These are phyloP conservation scores for Athalia circularis DNA, from an alignment of 2,888 invertebrate genomes.

Conservation along the genomic window DNA sequence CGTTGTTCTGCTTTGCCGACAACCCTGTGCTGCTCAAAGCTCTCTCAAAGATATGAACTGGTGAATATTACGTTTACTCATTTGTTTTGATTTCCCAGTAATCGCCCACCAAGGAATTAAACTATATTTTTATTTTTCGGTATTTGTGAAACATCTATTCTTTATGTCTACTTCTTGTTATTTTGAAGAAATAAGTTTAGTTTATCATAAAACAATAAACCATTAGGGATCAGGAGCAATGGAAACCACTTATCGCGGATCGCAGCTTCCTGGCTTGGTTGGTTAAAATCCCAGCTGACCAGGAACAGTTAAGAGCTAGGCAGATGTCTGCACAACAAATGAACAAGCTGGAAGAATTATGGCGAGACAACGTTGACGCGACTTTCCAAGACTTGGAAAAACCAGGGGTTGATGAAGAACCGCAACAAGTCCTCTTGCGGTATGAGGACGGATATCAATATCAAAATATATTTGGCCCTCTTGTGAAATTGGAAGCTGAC, in stretches of 20 bases:
- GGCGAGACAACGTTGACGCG: conserved; percentile 99
- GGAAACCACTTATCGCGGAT: conserved; percentile 98
- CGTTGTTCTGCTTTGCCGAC: conserved; percentile 96
- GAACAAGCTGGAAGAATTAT: conserved; percentile 97
- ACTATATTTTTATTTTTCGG: not conserved
- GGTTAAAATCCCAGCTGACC: conserved; percentile 97
- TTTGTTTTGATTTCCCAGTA: not conserved
- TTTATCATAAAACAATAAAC: not conserved
- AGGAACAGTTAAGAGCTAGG: conserved; percentile 95
- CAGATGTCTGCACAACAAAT: conserved; percentile 99
- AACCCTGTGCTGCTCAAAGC: conserved; percentile 98
- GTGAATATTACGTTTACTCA: conserved; percentile 69
- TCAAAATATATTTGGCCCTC: conserved; percentile 97
- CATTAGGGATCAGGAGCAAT: conserved; percentile 93
- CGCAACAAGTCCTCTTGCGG: conserved; percentile 85
- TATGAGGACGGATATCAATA: conserved; percentile 99
- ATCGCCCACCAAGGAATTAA: not conserved
- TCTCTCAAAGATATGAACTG: conserved; percentile 99
- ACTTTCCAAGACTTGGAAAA: conserved; percentile 98
- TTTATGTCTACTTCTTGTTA: too few relatives aligned
- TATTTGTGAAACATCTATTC: too few relatives aligned
- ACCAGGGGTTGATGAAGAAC: conserved; percentile 98
- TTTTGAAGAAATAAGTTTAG: not conserved
- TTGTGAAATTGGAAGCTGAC: conserved; percentile 98
- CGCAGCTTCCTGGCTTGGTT: conserved; percentile 97